Evolutionary conservation across 37 sponge, comb jelly and placozoan genomes (phyloP), one percentile per base, ranked within the genome.

Genomic region (Spongilla lacustris): DNA sequence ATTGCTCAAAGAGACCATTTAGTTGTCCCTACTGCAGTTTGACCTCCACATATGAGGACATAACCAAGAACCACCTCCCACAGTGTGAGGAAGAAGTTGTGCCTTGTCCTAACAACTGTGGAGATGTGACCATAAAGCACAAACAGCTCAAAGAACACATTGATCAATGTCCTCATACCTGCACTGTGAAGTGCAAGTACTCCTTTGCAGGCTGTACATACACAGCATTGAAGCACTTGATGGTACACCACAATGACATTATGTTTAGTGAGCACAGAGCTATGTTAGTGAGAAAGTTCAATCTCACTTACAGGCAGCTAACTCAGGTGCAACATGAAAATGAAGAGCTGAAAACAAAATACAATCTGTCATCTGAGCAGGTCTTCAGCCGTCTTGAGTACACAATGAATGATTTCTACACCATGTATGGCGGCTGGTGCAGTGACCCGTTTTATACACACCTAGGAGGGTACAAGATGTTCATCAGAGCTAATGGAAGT

Each of bases 371-470:
- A 6, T 10, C 1, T 58, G 58, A 58, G 12, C 12, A 17, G 58
- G 58, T 58, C 4, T 58, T 58, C 58, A 58, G 58, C 58, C 12
- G 21, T 0, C 14, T 58, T 58, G 58, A 58, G 58, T 58, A 1
- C 58, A 58, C 58, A 17, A 58, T 58, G 19, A 17, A 58, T 58
- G 58, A 58, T 17, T 58, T 58, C 58, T 58, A 58, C 21, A 58
- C 1, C 28, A 27, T 73, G n/a, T 29, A 72, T 1, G 2, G 36
- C 14, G 19, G 19, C 21, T 58, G 58, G 58, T 29, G 35, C 27
- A 83, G 83, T 71, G 50, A 36, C 22, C 83, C 83, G 4, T 83
- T 83, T 46, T 83, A 83, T 73, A 34, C 48, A 5, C 74, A 83
- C 36, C 29, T 71, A 21, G 73, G 41, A 26, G 83, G 83, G 41